Conservation (phyloP, 2,113 vertebrate species). For the Semnopithecus entellus region DNA sequence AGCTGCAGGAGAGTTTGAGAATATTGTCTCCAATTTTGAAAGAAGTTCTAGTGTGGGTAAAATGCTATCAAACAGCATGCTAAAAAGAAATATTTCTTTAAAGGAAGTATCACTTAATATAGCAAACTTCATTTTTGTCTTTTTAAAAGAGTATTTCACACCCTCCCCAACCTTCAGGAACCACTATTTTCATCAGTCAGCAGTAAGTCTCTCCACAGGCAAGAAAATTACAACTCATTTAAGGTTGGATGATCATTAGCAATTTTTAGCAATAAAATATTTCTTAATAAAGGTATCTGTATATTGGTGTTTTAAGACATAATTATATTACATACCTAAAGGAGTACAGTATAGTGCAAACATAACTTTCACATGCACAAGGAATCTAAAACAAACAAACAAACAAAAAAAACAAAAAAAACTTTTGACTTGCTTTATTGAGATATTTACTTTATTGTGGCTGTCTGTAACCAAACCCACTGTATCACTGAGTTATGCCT, state of each 20-base stretch:
- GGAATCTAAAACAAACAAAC: background rate
- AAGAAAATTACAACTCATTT: background rate
- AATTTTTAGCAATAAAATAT: background rate
- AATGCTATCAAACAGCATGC: background rate
- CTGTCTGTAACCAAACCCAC: background rate
- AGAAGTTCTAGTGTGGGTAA: background rate
- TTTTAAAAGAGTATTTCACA: background rate
- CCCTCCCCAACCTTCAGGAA: background rate
- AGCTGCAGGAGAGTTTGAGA: background rate
- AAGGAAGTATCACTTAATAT: background rate
- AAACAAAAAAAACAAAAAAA: background rate
- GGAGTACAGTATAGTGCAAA: background rate
- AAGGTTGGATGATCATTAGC: background rate
- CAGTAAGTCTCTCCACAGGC: background rate
- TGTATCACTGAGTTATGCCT: background rate
- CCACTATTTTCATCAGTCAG: background rate
- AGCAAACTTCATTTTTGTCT: background rate
- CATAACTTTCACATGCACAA: background rate
- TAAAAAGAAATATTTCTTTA: background rate
- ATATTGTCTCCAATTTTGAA: background rate
- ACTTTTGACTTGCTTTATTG: background rate
- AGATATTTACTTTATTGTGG: background rate
- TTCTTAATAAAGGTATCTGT: background rate
- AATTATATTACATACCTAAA: background rate
- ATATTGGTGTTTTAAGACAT: background rate